Evolutionary conservation across 64 coral and sea anemone genomes (phyloP), one percentile per base, ranked within the genome.

Genomic region (Dendrophyllia cribrosa): DNA sequence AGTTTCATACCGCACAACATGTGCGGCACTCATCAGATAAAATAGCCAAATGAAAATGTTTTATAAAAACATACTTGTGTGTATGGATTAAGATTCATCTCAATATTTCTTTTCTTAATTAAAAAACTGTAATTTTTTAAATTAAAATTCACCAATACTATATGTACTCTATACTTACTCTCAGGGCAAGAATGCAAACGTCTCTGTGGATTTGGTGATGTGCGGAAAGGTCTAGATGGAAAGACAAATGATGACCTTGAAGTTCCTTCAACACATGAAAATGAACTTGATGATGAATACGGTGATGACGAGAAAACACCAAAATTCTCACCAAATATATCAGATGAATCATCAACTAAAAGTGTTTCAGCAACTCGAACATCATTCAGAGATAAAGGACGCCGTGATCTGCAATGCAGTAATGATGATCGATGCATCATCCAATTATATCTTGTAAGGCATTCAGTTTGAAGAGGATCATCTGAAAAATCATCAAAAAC

Each of bases 341-440:
- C 52, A 43, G 6, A 19, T 15, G 61, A 15, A 66, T 47, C 13
- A 0, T 21, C 20, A 7, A 6, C 15, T 50, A 84, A 67, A 13
- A 49, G 67, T 3, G 19, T 43, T 84, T 84, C 80, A 14, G 80
- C 80, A 3, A 67, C 44, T 22, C 16, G 60, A 67, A n/a, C n/a
- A 23, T 84, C 80, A 84, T 84, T 19, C 8, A 84, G 17, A 67
- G 80, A 84, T 14, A 84, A 17, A 3, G 80, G 80, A 22, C 80
- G 62, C 17, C 80, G 45, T 49, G 60, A 67, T 50, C 80, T 51
- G 20, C 61, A n/a, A 49, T 3, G n/a, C 60, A 20, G 9, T 47
- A 67, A 16, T 65, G 59, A 19, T 82, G 34, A 46, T 46, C 9
- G 59, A 17, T 63, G 16, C 22, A 34, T 59, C 77, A 43, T 79